Base-by-base conservation (phyloP, 2,797 vertebrate genomes). In the Gallinago stenura region DNA sequence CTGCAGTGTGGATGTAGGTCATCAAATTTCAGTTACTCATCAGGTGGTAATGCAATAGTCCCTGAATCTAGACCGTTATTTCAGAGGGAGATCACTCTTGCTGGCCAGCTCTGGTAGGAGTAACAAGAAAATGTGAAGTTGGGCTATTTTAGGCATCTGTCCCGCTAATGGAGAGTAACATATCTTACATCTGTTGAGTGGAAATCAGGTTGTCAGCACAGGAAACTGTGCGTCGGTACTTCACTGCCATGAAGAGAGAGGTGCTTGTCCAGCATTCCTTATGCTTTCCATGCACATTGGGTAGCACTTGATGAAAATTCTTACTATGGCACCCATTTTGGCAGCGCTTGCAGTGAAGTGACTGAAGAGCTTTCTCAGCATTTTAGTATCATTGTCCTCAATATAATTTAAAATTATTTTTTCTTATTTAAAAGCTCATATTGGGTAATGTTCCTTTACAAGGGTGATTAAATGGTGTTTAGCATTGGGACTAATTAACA, bases 1-100 rank as follows among this genome's bases (percentile, higher is more conserved):
- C 75, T 94, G 71, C 81, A 61, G 78, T 14, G 75, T 92, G 93
- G 83, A 87, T 92, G 90, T 73, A 68, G 39, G 81, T 46, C 90
- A 41, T 95, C 93, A 66, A 75, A 93, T 97, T 96, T 97, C 95
- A 85, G 95, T 82, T 95, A 73, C 89, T 96, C 92, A 94, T 95
- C 90, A 89, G 92, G 90, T 91, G 90, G 95, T 95, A 97, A 96
- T 64, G 84, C 78, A 66, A 92, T 96, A 94, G 71, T 84, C 93
- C 48, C 71, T 57, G 66, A 45, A 78, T 56, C 78, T 37, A 31
- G 92, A 33, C 76, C 87, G 86, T 73, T 89, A 85, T 83, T 96
- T 89, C 90, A 91, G 92, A 83, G 87, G 71, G 41, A 77, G 71
- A 14, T 46, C 68, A 75, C 83, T 91, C 56, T 79, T 90, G 64